Conservation (phyloP, 2,113 vertebrate genomes). For the Ciconia maguari region DNA sequence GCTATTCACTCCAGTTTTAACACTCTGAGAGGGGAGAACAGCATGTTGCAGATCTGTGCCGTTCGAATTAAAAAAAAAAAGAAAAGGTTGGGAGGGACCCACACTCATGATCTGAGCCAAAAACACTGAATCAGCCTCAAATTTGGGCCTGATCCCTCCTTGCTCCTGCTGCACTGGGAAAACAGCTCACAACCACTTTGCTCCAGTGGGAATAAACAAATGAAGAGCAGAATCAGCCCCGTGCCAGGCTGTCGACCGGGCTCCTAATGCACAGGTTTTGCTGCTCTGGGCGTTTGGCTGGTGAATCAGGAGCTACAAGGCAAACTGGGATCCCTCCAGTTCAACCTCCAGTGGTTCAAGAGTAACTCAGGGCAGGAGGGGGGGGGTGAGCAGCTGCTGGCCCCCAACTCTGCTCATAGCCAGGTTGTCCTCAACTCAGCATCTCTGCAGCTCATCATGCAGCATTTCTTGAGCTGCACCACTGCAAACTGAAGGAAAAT, state of each 20-base stretch:
- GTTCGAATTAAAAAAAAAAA: neutral
- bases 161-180: neutral
- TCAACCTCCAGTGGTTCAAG: neutral
- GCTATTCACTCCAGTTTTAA: neutral
- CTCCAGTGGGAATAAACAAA: neutral
- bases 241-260: accelerated
- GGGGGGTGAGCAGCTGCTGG: too few species aligned
- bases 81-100: accelerated
- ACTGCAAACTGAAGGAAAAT: neutral
- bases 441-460: neutral
- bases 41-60: accelerated
- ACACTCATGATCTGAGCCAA: neutral
- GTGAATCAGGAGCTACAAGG: neutral
- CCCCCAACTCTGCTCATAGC: too few species aligned
- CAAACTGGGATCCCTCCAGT: neutral
- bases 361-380: neutral
- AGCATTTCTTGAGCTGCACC: neutral
- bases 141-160: neutral
- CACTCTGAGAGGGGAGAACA: neutral
- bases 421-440: neutral
- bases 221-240: neutral
- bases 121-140: neutral
- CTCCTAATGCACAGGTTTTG: neutral
- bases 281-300: neutral
- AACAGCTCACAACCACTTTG: neutral